Evolutionary conservation across 2,888 invertebrate species (phyloP).

Genomic region (Neoitamus cyanurus): DNA sequence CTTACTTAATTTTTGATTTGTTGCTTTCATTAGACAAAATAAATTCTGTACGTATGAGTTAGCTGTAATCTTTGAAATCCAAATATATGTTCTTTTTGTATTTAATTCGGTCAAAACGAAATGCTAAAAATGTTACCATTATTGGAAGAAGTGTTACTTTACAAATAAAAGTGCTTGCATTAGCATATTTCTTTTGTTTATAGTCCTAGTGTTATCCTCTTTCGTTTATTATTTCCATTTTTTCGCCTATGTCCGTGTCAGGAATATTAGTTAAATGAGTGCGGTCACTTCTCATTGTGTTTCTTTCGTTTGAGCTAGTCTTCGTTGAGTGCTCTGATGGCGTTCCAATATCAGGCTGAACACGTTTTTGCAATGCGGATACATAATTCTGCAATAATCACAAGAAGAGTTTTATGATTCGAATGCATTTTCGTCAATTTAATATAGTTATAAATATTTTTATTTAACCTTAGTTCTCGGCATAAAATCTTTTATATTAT

Average conservation of each 20-base stretch:
- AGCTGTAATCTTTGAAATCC: neutral
- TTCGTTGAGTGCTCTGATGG: slow-evolving; percentile 69
- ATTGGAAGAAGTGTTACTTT: neutral
- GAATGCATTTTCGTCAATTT: neutral
- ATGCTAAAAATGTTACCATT: neutral
- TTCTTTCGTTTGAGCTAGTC: slow-evolving; percentile 75
- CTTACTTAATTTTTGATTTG: neutral
- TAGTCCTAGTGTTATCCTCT: slow-evolving; percentile 64
- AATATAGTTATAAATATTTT: no score
- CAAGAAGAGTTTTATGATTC: neutral
- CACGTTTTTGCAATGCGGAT: slow-evolving; percentile 81
- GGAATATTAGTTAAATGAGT: slow-evolving; percentile 82
- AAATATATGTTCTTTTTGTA: no score
- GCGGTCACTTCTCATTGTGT: slow-evolving; percentile 77
- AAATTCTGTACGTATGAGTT: neutral
- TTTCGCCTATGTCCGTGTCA: slow-evolving; percentile 71
- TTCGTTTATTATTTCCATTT: slow-evolving; percentile 66
- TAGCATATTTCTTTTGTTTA: neutral
- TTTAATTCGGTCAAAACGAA: neutral
- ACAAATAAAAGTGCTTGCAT: neutral
- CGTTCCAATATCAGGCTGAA: slow-evolving; percentile 70
- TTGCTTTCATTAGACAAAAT: slow-evolving; percentile 9
- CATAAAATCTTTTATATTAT: no score
- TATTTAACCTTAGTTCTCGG: no score
- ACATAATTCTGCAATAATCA: slow-evolving; percentile 76